These are phyloP conservation scores for Geopemphigus sp. DNA, from an alignment of 1,140 invertebrate species.

Conservation along the genomic window DNA sequence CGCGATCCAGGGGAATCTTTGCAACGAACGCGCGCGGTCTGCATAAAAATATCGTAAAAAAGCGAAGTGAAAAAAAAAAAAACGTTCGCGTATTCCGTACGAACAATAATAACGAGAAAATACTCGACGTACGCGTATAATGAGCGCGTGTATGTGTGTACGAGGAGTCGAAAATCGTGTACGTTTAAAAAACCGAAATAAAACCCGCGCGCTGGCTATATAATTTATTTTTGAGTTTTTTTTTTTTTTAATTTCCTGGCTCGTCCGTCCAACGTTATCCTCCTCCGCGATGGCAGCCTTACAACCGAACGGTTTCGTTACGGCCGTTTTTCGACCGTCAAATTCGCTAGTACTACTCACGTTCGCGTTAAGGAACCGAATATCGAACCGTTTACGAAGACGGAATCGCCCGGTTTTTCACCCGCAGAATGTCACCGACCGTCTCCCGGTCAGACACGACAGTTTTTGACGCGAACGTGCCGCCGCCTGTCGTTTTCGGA, in stretches of 20 bases:
- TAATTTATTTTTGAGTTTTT: not conserved
- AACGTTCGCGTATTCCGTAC: not conserved
- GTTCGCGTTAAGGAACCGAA: too few species aligned
- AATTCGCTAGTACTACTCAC: too few species aligned
- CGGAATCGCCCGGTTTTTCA: too few species aligned
- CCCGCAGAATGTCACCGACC: too few species aligned
- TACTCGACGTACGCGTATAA: not conserved
- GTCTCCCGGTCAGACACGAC: too few species aligned
- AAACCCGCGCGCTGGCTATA: not conserved
- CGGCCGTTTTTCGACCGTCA: too few species aligned
- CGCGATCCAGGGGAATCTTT: constrained; percentile 29
- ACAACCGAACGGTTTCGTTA: too few species aligned
- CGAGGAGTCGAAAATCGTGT: not conserved
- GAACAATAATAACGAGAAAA: not conserved
- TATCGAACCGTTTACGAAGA: too few species aligned
- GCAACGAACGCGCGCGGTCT: constrained; percentile 34
- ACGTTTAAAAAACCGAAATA: not conserved
- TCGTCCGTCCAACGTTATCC: not conserved
- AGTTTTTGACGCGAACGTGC: too few species aligned
- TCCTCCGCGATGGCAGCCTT: too few species aligned
- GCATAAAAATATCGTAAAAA: constrained; percentile 48
- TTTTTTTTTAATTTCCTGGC: constrained; percentile 26
- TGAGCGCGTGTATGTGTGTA: not conserved
- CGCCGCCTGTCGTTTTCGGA: too few species aligned
- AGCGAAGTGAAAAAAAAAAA: constrained; percentile 19